phyloP scores from a whole-genome alignment of 2,113 vertebrate genomes.

The mouse (Mus musculus) region DNA sequence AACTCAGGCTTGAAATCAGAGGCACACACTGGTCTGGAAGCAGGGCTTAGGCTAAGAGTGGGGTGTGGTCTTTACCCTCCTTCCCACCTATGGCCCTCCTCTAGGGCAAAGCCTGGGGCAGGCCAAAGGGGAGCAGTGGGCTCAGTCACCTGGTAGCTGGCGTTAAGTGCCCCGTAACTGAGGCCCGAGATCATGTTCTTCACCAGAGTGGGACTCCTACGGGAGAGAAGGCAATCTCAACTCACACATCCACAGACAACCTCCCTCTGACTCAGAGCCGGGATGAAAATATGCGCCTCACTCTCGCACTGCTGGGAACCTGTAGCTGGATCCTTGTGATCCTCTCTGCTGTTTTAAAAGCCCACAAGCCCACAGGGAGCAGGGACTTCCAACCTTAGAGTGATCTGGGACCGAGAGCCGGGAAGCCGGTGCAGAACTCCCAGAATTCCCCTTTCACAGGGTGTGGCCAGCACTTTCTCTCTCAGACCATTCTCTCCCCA shows the following conservation, averaged over 20 bases:
- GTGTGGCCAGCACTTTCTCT: neutral
- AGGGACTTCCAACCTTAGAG: no score
- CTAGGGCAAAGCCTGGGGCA: neutral
- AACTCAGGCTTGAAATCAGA: neutral
- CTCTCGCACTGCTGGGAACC: neutral
- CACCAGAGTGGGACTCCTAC: constrained; percentile 98
- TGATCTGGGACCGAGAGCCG: neutral
- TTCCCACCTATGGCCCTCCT: neutral
- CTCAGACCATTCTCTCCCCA: neutral
- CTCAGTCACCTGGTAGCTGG: constrained; percentile 96
- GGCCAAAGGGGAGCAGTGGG: neutral
- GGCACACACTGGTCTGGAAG: no score
- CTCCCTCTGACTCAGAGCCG: neutral
- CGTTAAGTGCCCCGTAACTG: constrained; percentile 97
- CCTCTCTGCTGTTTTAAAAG: no score
- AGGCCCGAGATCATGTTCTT: constrained; percentile 99
- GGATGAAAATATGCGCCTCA: no score
- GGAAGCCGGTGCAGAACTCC: neutral
- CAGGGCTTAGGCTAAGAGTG: neutral
- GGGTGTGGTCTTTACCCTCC: no score
- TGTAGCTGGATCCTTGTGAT: accelerated
- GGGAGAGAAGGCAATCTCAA: neutral
- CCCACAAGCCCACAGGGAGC: neutral
- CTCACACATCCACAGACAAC: neutral
- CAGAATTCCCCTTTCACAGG: neutral